phyloP scores from a whole-genome alignment of 2,888 invertebrate genomes.

The Lithophane ornitopus region DNA sequence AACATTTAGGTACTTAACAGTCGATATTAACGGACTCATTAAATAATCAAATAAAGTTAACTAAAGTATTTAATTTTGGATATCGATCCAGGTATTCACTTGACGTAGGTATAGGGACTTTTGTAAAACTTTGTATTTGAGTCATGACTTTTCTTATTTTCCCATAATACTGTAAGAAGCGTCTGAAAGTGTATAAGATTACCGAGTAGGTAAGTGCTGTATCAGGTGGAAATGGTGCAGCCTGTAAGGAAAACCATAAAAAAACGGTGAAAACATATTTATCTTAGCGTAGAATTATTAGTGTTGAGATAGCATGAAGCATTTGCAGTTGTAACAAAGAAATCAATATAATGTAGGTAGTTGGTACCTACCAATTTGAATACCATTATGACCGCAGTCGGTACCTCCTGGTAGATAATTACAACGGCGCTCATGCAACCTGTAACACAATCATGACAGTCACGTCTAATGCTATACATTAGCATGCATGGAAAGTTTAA shows the following conservation, averaged over 20 bases:
- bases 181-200: conserved; percentile 25
- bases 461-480: conserved; percentile 16
- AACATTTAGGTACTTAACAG: neutral
- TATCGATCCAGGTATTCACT: neutral
- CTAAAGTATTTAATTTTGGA: neutral
- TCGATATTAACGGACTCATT: neutral
- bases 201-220: conserved; percentile 17
- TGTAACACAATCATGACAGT: conserved; percentile 44
- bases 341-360: conserved; percentile 34
- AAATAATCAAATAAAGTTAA: conserved; percentile 2
- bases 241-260: neutral
- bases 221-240: neutral
- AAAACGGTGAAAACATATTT: neutral
- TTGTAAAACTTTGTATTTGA: conserved; percentile 22
- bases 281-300: neutral
- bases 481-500: conserved; percentile 28
- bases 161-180: neutral
- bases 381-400: conserved; percentile 19
- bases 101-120: neutral
- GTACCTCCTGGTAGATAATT: conserved; percentile 29
- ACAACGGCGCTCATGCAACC: conserved; percentile 45
- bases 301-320: neutral
- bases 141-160: conserved; percentile 2
- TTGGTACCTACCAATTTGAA: conserved; percentile 17
- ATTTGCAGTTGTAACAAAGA: conserved; percentile 15